Base-by-base conservation (phyloP, 2,113 vertebrate genomes). In the Puffinus mauretanicus region DNA sequence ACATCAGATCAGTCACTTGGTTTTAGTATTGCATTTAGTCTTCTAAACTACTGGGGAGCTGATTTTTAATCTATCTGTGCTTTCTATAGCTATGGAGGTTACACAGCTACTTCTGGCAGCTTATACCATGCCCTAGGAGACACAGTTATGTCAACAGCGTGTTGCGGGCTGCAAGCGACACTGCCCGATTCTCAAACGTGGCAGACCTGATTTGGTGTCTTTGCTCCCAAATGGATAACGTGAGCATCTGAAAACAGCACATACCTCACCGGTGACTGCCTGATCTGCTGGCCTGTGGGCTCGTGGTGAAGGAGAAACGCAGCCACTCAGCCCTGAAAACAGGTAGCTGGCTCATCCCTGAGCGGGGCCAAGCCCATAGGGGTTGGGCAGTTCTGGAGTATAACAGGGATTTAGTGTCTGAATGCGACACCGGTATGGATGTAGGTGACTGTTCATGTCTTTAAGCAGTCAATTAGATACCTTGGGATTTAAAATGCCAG, bases 151-250 rank as follows among this genome's bases (percentile, higher is more conserved):
- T n/a, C 38, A 29, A 0, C 24, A 34, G 15, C 1, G 1, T 49
- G 24, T 47, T 49, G 47, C 0, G 1, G 60, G 30, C 62, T 73
- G 36, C 36, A 49, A 21, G 52, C 1, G 1, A 21, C 30, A 55
- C 30, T 1, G 1, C 40, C 15, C 0, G 1, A 8, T 76, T 82
- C 76, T 64, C 9, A 25, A 21, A 8, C 9, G 30, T 69, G 49
- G 10, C 62, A 44, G 24, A 58, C 21, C 15, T 71, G n/a, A 14
- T 47, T 21, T 46, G 42, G 27, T 24, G 26, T 57, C 36, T 93
- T 71, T 87, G n/a, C 55, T 87, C 69, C 58, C 24, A 20, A 54
- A 34, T 16, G 38, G 51, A 36, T 65, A 7, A 65, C 3, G 40
- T 51, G 64, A 89, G 36, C 2, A 1, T 44, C 54, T 57, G n/a